Conservation (phyloP, 2,113 vertebrate species). For the Plecotus auritus region DNA sequence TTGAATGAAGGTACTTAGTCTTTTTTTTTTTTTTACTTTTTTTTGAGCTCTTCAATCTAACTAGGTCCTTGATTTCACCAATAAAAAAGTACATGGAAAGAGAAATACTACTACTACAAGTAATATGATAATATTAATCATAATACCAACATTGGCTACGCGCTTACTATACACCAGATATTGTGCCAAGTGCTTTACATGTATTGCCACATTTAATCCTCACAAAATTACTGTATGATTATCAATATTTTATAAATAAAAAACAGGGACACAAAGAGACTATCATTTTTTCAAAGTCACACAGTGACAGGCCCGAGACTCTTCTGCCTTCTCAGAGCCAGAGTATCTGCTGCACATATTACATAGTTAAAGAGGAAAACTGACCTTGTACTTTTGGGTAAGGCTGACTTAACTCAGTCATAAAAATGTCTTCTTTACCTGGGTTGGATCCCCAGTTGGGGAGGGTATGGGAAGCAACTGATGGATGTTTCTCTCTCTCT, state of each 20-base stretch:
- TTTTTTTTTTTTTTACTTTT: background rate
- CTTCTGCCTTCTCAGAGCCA: background rate
- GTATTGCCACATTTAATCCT: background rate
- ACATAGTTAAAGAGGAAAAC: background rate
- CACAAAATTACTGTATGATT: background rate
- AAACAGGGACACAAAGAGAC: background rate
- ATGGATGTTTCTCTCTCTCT: no score
- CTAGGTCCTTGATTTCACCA: background rate
- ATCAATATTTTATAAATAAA: background rate
- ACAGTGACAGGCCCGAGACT: background rate
- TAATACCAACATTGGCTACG: background rate
- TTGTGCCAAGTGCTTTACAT: background rate
- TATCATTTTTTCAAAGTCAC: background rate
- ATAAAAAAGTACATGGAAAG: background rate
- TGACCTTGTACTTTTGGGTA: background rate
- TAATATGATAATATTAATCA: background rate
- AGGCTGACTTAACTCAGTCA: background rate
- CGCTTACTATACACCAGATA: background rate
- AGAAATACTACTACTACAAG: background rate
- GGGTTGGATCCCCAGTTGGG: no score
- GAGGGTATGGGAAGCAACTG: no score
- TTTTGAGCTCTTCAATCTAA: background rate
- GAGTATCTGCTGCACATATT: background rate
- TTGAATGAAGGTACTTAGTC: background rate
- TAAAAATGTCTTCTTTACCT: background rate